Evolutionary conservation across 1,140 invertebrate species (phyloP), one percentile per base, ranked within the genome.

Genomic region (Hyposmocoma kahamanoa): DNA sequence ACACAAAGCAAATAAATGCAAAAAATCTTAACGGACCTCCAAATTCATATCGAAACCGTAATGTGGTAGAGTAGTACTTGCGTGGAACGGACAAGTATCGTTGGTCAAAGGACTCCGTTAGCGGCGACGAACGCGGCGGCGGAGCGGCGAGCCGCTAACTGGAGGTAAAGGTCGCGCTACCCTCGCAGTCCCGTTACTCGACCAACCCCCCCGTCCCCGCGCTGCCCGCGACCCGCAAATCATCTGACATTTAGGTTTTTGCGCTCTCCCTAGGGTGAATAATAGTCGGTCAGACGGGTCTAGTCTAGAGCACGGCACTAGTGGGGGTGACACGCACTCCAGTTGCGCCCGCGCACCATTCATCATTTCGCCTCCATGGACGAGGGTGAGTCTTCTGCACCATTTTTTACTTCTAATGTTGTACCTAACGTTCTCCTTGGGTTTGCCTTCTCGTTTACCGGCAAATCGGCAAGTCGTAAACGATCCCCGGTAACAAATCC

Each of bases 381-480:
- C 41, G 42, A 56, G 44, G 64, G 72, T 75, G 69, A 75, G 68
- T 69, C 44, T 42, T 42, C 26, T 50, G n/a, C n/a, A n/a, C n/a
- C n/a, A n/a, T n/a, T n/a, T n/a, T n/a, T n/a, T n/a, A n/a, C n/a
- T n/a, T n/a, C n/a, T n/a, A n/a, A n/a, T n/a, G n/a, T n/a, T n/a
- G n/a, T n/a, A n/a, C n/a, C n/a, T n/a, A n/a, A n/a, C n/a, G n/a
- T n/a, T n/a, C n/a, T n/a, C n/a, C n/a, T n/a, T n/a, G n/a, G n/a
- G n/a, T n/a, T n/a, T n/a, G n/a, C n/a, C n/a, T n/a, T n/a, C n/a
- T n/a, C n/a, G n/a, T n/a, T n/a, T n/a, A n/a, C n/a, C n/a, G n/a
- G n/a, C n/a, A n/a, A n/a, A n/a, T n/a, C n/a, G n/a, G n/a, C n/a
- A n/a, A n/a, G n/a, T n/a, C n/a, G n/a, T n/a, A n/a, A n/a, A n/a